Evolutionary conservation across 2,113 vertebrate genomes (phyloP).

Genomic region (Corydoras maculifer): DNA sequence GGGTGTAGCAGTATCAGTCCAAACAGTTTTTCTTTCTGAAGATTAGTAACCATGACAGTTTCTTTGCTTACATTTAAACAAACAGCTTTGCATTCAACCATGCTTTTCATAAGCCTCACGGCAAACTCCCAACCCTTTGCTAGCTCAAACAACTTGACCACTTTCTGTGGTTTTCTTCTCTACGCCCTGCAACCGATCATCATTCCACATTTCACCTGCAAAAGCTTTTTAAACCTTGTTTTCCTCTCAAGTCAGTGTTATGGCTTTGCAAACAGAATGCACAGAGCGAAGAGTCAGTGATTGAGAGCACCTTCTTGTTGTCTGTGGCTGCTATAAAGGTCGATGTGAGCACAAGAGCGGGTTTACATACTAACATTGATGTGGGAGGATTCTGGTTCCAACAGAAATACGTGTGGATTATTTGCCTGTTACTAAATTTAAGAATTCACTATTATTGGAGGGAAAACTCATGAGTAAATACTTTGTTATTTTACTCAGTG

Average conservation of each 20-base stretch:
- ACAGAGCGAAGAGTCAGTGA: not conserved
- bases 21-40: constrained; percentile 26
- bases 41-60: constrained; percentile 45
- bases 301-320: not conserved
- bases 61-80: constrained; percentile 39
- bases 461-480: constrained; percentile 7
- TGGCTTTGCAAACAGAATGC: not conserved
- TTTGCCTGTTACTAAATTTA: constrained; percentile 28
- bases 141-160: not conserved
- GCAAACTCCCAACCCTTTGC: not conserved
- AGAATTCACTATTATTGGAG: not conserved
- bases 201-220: constrained; percentile 3
- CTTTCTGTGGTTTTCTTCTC: constrained; percentile 8
- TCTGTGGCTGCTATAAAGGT: not conserved
- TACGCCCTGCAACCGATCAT: not conserved
- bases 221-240: constrained; percentile 17
- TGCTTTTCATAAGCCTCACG: not conserved
- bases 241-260: not conserved
- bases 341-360: too few species aligned
- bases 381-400: not conserved
- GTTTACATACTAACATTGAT: not conserved
- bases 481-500: constrained; percentile 16
- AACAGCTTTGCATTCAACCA: constrained; percentile 24
- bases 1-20: constrained; percentile 18
- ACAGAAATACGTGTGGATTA: constrained; percentile 29